Evolutionary conservation across 2,888 invertebrate genomes (phyloP), one percentile per base, ranked within the genome.

Genomic region (Patella caerulea): DNA sequence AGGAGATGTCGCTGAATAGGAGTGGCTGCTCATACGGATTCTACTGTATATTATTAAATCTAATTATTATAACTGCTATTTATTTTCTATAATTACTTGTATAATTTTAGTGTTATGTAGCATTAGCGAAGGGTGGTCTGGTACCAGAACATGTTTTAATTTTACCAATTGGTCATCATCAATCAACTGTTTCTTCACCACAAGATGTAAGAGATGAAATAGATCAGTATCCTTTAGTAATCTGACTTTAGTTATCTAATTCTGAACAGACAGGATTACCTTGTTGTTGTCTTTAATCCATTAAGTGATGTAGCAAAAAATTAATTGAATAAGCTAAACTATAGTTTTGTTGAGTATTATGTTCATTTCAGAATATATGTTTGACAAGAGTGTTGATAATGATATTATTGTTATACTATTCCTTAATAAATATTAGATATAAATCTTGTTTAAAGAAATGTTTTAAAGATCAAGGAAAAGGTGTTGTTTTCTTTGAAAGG

Each of bases 401-500:
- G 7, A 7, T 45, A 45, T 45, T 45, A 45, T 9, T 45, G 9
- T 9, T 1, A 9, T 45, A 9, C 45, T 9, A 9, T n/a, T 52
- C 70, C 72, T 24, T 75, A 53, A 76, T 55, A 2, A 19, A 11
- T n/a, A 59, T 45, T 74, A 93, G 90, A 85, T 94, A 93, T 86
- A 94, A 94, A 89, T 84, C 88, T 17, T 92, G 93, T 9, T 88
- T 94, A 76, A 92, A 90, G 74, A 91, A 93, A 79, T 95, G 95
- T 90, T 97, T 95, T 88, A 93, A 94, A 7, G 92, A 93, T 0
- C 92, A 93, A 52, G 94, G 94, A 14, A 94, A 95, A 90, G 93
- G 94, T 14, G 95, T 95, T 0, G 96, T 98, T 73, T 98, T 97
- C 91, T 99, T 96, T 88, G 99, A 99, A 92, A 94, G 99, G 74